Evolutionary conservation across 2,888 invertebrate genomes (phyloP).

Genomic region (Campoplex capitator): DNA sequence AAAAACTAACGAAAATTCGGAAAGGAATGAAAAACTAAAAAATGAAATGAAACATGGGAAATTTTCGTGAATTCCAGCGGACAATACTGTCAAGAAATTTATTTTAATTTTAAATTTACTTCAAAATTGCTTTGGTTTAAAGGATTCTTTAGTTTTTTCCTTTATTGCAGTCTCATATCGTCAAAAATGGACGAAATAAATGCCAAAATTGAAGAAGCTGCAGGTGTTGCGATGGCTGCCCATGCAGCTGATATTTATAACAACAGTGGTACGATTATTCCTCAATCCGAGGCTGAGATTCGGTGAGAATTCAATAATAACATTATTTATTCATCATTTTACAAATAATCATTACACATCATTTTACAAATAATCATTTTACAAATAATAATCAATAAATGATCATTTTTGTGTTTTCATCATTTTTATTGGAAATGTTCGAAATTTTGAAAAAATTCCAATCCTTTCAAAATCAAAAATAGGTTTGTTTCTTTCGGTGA

Average conservation of each 20-base stretch:
- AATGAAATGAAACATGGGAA: neutral
- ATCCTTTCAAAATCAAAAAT: neutral
- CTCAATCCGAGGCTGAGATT: slow-evolving; percentile 72
- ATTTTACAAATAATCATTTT: neutral
- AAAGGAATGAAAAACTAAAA: neutral
- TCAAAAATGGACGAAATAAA: slow-evolving; percentile 74
- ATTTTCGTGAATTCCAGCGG: no score
- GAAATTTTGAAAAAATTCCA: neutral
- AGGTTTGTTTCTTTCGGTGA: no score
- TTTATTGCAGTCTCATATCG: slow-evolving; percentile 70
- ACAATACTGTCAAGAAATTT: neutral
- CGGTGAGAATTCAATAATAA: slow-evolving; percentile 68
- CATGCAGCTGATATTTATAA: slow-evolving; percentile 73
- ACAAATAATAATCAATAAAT: no score
- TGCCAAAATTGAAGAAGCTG: slow-evolving; percentile 71
- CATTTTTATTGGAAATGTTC: no score
- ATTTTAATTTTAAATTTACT: neutral
- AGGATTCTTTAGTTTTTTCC: neutral
- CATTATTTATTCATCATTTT: neutral
- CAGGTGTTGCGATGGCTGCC: slow-evolving; percentile 66
- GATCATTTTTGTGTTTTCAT: no score
- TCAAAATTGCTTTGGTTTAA: neutral
- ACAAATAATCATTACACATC: neutral
- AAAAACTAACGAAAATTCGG: neutral
- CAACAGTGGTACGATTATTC: slow-evolving; percentile 70